These are phyloP conservation scores for Cirrhinus mrigala DNA, from an alignment of 2,797 vertebrate genomes.

Conservation along the genomic window DNA sequence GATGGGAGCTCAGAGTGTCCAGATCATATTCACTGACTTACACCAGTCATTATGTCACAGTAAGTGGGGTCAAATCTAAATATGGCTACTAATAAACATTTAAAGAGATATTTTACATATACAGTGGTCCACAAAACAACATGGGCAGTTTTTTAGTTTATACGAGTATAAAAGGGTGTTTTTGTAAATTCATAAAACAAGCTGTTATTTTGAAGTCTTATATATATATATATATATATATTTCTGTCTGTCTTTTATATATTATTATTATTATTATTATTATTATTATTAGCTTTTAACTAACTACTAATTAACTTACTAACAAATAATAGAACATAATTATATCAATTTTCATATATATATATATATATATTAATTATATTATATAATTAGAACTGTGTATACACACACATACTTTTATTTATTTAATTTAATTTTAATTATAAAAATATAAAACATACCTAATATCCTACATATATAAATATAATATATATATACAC, in stretches of 20 bases:
- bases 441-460: too few species aligned
- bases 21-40: background rate
- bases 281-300: background rate
- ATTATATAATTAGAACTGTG: too few species aligned
- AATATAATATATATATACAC: too few species aligned
- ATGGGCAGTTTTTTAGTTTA: background rate
- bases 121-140: background rate
- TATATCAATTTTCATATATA: too few species aligned
- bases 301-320: background rate
- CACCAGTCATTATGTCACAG: background rate
- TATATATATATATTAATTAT: too few species aligned
- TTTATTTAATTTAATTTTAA: too few species aligned
- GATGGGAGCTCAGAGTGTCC: background rate
- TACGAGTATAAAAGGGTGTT: background rate
- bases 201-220: background rate
- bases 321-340: background rate
- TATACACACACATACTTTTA: too few species aligned
- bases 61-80: background rate
- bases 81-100: background rate
- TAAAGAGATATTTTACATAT: background rate
- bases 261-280: background rate
- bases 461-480: too few species aligned
- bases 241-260: too few species aligned
- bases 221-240: too few species aligned
- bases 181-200: background rate